Evolutionary conservation across 2,888 invertebrate genomes (phyloP).

Genomic region (Microctonus brassicae): DNA sequence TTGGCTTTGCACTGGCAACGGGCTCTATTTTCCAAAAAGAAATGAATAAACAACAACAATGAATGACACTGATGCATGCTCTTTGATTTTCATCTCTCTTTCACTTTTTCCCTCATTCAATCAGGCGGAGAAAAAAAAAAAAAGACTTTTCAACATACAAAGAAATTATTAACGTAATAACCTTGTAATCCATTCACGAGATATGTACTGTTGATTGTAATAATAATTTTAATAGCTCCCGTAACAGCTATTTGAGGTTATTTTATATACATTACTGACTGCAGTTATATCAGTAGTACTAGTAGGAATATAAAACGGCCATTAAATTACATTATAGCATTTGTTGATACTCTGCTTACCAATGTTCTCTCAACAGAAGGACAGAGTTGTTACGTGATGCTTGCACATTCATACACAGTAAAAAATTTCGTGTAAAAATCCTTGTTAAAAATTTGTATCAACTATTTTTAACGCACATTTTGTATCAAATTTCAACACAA

Average conservation of each 20-base stretch:
- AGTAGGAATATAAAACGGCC: not conserved
- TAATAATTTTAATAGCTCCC: not conserved
- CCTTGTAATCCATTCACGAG: not conserved
- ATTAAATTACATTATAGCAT: not conserved
- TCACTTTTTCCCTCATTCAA: not conserved
- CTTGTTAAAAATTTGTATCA: too few species aligned
- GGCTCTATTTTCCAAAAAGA: slow-evolving; percentile 74
- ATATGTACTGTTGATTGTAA: not conserved
- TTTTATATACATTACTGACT: not conserved
- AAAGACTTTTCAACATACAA: not conserved
- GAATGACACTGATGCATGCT: not conserved
- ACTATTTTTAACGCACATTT: too few species aligned
- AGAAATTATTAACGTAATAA: not conserved
- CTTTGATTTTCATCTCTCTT: not conserved
- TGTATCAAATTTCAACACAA: too few species aligned
- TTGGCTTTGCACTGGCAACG: slow-evolving; percentile 76
- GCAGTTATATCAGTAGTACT: not conserved
- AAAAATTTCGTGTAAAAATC: too few species aligned
- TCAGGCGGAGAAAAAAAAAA: too few species aligned
- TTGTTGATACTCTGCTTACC: slow-evolving; percentile 3
- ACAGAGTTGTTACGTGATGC: not conserved
- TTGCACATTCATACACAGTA: too few species aligned
- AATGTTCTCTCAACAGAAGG: not conserved
- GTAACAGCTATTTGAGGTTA: not conserved
- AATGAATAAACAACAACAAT: slow-evolving; percentile 25